phyloP scores from a whole-genome alignment of 2,888 invertebrate species.

The Protophormia terraenovae region DNA sequence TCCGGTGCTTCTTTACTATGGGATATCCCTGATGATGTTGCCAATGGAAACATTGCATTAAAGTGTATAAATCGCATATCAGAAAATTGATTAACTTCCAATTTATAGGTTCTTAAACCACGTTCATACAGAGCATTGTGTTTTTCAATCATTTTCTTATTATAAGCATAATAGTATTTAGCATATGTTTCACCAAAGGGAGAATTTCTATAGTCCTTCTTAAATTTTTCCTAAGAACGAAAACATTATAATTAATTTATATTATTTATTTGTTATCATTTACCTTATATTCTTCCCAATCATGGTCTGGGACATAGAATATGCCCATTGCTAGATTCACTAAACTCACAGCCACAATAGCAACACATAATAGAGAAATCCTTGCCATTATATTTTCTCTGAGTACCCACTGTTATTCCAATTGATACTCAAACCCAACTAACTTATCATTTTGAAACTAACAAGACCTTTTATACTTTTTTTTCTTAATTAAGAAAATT shows the following conservation, averaged over 20 bases:
- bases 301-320: constrained; percentile 12
- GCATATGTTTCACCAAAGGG: constrained; percentile 65
- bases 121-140: constrained; percentile 66
- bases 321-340: neutral
- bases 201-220: constrained; percentile 48
- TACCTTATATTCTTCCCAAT: constrained; percentile 52
- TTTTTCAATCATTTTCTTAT: constrained; percentile 60
- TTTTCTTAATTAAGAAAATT: neutral
- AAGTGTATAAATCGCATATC: constrained; percentile 71
- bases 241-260: neutral
- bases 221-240: constrained; percentile 25
- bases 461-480: constrained; percentile 27
- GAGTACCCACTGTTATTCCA: neutral
- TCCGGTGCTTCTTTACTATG: too few relatives aligned
- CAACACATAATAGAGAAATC: neutral
- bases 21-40: neutral
- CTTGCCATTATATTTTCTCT: neutral
- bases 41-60: constrained; percentile 67
- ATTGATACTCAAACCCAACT: neutral
- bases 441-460: neutral
- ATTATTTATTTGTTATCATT: neutral
- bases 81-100: constrained; percentile 72
- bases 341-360: neutral
- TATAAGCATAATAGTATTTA: constrained; percentile 71
- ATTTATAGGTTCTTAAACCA: constrained; percentile 57